A percentile compares a stretch with the other conserved stretches of the same genome.
Conservation (phyloP, 1,140 invertebrate species). For the Drosophila carrolli region DNA sequence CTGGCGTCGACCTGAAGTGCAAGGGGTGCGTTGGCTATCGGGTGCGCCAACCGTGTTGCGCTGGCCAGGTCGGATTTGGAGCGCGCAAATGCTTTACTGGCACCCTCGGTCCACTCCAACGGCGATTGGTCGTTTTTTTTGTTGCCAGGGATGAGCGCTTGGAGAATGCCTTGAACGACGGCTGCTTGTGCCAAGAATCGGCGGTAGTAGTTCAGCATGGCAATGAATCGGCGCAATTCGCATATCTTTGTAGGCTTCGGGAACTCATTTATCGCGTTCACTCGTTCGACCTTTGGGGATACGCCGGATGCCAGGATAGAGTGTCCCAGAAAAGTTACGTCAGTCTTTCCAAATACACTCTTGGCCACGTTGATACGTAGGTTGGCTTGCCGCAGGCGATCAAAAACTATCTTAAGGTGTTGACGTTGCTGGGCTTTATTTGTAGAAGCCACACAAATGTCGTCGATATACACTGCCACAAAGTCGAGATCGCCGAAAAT, state of each 20-base stretch:
- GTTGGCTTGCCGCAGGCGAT: neutral
- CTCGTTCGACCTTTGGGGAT: neutral
- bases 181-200: neutral
- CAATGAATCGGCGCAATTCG: neutral
- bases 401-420: neutral
- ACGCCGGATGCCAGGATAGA: neutral
- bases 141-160: neutral
- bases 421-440: too few relatives aligned
- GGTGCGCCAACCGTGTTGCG: neutral
- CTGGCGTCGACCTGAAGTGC: neutral
- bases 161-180: neutral
- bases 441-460: too few relatives aligned
- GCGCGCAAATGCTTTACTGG: too few relatives aligned
- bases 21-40: neutral
- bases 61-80: neutral
- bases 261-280: neutral
- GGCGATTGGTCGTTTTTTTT: neutral
- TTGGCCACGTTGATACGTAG: too few relatives aligned
- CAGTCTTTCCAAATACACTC: neutral
- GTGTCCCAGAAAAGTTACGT: neutral
- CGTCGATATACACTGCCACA: too few relatives aligned
- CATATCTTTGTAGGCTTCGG: neutral
- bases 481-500: too few relatives aligned
- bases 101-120: too few relatives aligned
- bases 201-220: neutral